Evolutionary conservation across 2,888 invertebrate genomes (phyloP).

Genomic region (Biston betularia): DNA sequence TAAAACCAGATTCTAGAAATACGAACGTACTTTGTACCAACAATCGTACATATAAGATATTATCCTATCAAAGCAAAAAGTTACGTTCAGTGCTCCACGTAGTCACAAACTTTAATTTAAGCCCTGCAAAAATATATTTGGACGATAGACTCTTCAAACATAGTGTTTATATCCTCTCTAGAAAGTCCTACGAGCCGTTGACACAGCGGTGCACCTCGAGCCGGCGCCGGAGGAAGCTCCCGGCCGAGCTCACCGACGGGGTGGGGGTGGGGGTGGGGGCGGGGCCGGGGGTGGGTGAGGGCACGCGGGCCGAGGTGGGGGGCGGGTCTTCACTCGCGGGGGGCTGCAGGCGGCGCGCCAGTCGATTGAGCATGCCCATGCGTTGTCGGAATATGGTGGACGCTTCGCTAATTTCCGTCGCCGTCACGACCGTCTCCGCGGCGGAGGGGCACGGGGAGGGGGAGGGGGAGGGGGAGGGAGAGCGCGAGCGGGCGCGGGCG

Average conservation of each 20-base stretch:
- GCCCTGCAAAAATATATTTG: no score
- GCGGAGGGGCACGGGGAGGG: slow-evolving; percentile 25
- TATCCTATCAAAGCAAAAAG: no score
- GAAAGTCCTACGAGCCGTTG: background rate
- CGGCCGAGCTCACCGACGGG: background rate
- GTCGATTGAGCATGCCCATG: background rate
- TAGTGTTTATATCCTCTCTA: background rate
- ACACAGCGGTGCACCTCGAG: background rate
- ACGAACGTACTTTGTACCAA: no score
- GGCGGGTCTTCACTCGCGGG: background rate
- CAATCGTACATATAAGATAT: no score
- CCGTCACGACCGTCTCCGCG: background rate
- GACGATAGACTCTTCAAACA: no score
- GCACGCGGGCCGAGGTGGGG: background rate
- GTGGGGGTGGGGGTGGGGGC: slow-evolving; percentile 5
- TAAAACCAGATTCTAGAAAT: no score
- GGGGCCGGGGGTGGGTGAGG: slow-evolving; percentile 7
- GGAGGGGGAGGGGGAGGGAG: slow-evolving; percentile 23
- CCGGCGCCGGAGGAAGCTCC: background rate
- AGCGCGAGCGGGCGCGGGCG: slow-evolving; percentile 55
- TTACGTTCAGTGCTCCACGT: no score
- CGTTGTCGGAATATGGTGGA: background rate
- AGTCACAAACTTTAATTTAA: background rate
- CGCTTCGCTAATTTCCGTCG: background rate
- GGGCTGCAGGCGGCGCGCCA: background rate